Conservation (phyloP, 92 coral and sea anemone genomes). For the Zoanthus sansibaricus region DNA sequence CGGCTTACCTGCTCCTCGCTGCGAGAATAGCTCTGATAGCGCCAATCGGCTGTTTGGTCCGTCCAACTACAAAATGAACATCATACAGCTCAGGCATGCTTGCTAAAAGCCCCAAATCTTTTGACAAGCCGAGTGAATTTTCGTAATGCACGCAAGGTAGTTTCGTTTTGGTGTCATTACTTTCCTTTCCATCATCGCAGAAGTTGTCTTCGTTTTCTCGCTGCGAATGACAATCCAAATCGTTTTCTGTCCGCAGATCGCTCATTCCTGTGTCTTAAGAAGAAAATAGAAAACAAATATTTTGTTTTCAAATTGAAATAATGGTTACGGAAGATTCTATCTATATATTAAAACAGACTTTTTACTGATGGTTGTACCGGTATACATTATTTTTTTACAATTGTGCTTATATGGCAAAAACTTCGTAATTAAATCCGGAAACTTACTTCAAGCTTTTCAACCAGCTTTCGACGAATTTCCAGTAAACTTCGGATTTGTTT, state of each 20-base stretch:
- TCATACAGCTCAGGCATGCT: constrained; percentile 72
- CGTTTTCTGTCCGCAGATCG: background rate
- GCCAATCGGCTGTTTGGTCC: constrained; percentile 53
- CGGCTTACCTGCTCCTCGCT: constrained; percentile 63
- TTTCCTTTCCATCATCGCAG: constrained; percentile 8
- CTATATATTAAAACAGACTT: too few species aligned
- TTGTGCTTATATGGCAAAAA: too few species aligned
- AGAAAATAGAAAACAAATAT: too few species aligned
- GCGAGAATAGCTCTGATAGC: constrained; percentile 71
- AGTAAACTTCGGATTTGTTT: too few species aligned
- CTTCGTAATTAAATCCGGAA: too few species aligned
- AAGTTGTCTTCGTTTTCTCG: background rate
- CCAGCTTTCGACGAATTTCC: too few species aligned
- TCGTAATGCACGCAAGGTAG: constrained; percentile 39
- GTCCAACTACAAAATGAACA: constrained; percentile 68
- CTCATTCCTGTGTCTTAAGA: background rate
- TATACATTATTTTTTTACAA: too few species aligned
- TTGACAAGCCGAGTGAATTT: constrained; percentile 55
- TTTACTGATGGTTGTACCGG: too few species aligned
- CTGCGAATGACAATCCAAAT: background rate
- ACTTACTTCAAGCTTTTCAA: too few species aligned
- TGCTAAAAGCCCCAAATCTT: constrained; percentile 68
- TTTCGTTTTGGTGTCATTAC: background rate
- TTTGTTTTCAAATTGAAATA: too few species aligned
- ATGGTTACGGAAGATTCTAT: too few species aligned